These are phyloP conservation scores for Neosilurus hyrtlii DNA, from an alignment of 2,797 vertebrate genomes.

Conservation along the genomic window DNA sequence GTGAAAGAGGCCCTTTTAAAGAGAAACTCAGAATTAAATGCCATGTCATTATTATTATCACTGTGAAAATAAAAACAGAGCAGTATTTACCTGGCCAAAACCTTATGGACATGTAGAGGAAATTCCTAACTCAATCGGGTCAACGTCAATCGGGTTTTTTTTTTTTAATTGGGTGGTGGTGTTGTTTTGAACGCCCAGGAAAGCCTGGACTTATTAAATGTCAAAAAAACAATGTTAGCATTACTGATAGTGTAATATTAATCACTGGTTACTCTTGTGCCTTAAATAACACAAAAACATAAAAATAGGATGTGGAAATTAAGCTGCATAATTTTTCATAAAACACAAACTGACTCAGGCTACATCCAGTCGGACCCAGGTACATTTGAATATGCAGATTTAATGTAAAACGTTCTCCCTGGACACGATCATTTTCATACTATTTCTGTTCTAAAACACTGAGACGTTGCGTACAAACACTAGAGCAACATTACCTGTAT, in stretches of 20 bases:
- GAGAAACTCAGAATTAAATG: conserved; percentile 1
- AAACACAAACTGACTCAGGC: not conserved
- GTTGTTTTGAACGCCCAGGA: no score
- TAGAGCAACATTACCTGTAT: no score
- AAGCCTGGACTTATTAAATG: not conserved
- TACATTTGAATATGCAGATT: no score
- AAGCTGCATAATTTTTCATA: not conserved
- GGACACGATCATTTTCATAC: no score
- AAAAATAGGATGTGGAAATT: not conserved
- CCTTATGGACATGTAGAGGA: conserved; percentile 1
- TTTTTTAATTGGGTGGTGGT: no score
- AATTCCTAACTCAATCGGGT: not conserved
- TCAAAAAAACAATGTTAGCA: not conserved
- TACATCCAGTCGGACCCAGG: no score
- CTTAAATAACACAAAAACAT: not conserved
- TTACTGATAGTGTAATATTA: not conserved
- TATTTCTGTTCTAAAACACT: no score
- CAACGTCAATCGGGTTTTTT: not conserved
- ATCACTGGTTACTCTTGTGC: not conserved
- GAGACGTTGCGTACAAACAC: no score
- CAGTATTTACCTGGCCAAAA: conserved; percentile 2
- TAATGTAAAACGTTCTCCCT: no score
- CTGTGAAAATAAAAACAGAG: conserved; percentile 20
- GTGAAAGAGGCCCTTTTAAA: conserved; percentile 26
- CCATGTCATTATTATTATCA: conserved; percentile 41